Percentiles rank a stretch among this genome's conserved stretches.
Evolutionary conservation across 1,140 invertebrate genomes (phyloP).

Genomic region (Cardiocondyla obscurior): DNA sequence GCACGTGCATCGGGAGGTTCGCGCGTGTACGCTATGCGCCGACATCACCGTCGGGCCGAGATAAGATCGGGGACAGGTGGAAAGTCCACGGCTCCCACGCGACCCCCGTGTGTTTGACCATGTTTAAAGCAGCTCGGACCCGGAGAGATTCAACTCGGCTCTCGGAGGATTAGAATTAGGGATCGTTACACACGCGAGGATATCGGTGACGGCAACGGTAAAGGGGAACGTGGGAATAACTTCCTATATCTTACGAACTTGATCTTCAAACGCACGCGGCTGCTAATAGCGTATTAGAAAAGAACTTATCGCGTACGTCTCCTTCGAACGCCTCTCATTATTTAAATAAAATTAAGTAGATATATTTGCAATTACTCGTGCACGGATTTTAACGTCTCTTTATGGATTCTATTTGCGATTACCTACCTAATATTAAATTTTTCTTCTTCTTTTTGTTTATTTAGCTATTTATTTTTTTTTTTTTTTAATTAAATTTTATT

Average conservation of each 20-base stretch:
- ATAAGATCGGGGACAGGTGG: conserved; percentile 76
- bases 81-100: conserved; percentile 64
- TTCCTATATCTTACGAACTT: not conserved
- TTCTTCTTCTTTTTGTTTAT: too few relatives aligned
- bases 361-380: not conserved
- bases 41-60: conserved; percentile 53
- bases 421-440: too few relatives aligned
- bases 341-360: too few relatives aligned
- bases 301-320: too few relatives aligned
- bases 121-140: conserved; percentile 37
- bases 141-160: conserved; percentile 25
- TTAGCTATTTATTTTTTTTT: too few relatives aligned
- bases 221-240: conserved; percentile 63
- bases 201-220: not conserved
- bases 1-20: conserved; percentile 58
- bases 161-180: conserved; percentile 59
- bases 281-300: not conserved
- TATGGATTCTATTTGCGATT: too few relatives aligned
- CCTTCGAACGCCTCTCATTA: too few relatives aligned
- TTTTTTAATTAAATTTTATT: not conserved
- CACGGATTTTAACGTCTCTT: not conserved
- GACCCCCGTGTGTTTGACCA: conserved; percentile 50
- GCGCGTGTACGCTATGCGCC: conserved; percentile 41
- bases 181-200: conserved; percentile 10
- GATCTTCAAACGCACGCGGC: not conserved